Conservation (phyloP, 2,888 invertebrate genomes). For the Busseola fusca region DNA sequence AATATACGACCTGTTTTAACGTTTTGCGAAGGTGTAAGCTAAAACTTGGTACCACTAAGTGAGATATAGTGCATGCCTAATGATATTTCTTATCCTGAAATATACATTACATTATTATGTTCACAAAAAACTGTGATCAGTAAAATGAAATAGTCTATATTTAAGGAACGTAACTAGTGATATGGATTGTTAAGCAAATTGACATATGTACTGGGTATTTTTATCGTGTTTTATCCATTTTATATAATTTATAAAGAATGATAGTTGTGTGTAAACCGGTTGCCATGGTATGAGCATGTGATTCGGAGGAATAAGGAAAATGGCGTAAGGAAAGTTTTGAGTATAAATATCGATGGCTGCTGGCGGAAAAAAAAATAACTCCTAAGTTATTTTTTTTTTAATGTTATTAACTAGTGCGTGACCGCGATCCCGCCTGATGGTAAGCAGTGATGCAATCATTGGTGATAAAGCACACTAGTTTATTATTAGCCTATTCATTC, state of each 20-base stretch:
- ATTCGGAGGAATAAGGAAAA: too few species aligned
- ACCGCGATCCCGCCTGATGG: too few species aligned
- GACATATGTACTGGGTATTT: too few species aligned
- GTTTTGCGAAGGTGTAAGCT: not conserved
- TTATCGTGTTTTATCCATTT: not conserved
- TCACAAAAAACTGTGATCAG: not conserved
- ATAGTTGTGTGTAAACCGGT: not conserved
- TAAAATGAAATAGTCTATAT: not conserved
- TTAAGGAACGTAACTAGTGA: not conserved
- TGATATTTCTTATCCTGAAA: not conserved
- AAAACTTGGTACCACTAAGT: constrained; percentile 6
- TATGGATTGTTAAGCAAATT: not conserved
- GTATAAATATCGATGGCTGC: too few species aligned
- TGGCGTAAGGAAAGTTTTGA: too few species aligned
- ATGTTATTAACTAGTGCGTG: too few species aligned
- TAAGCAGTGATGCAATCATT: too few species aligned
- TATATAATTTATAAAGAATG: not conserved
- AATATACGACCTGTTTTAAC: constrained; percentile 6
- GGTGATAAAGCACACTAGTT: too few species aligned
- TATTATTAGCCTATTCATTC: too few species aligned
- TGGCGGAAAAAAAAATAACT: too few species aligned
- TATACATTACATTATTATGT: not conserved
- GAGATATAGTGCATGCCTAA: constrained; percentile 6
- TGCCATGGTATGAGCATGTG: too few species aligned
- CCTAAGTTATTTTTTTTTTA: too few species aligned